Percentiles rank a stretch among this genome's conserved stretches.
phyloP scores from a whole-genome alignment of 2,888 invertebrate genomes.

The Oxyscelio sp. region DNA sequence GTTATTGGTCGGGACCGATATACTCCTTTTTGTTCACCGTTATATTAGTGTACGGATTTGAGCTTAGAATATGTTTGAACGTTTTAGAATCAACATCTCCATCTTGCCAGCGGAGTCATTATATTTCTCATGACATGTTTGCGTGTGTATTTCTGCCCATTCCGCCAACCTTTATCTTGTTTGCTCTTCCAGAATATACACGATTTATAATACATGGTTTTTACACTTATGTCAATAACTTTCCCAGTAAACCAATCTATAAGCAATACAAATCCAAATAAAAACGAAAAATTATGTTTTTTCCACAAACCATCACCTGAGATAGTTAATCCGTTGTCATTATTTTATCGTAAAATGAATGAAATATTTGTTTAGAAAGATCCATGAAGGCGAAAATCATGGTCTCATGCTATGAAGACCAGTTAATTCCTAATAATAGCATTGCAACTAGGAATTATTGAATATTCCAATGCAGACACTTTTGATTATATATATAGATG shows the following conservation, averaged over 20 bases:
- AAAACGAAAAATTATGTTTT: constrained; percentile 55
- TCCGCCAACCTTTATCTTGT: constrained; percentile 51
- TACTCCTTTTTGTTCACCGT: too few species aligned
- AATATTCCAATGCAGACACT: too few species aligned
- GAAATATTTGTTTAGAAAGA: constrained; percentile 74
- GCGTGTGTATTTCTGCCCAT: constrained; percentile 55
- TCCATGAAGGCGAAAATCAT: constrained; percentile 34
- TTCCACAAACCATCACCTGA: constrained; percentile 67
- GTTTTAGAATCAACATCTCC: too few species aligned
- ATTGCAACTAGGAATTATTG: too few species aligned
- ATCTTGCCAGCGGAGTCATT: too few species aligned
- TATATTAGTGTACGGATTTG: too few species aligned
- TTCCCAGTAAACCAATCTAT: too few species aligned
- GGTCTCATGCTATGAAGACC: background rate
- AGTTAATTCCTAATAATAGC: background rate
- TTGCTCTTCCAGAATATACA: constrained; percentile 46
- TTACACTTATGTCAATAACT: constrained; percentile 56
- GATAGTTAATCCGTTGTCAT: constrained; percentile 44
- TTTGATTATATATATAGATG: too few species aligned
- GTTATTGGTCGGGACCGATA: too few species aligned
- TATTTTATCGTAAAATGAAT: constrained; percentile 68
- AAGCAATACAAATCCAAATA: constrained; percentile 10
- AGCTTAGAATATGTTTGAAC: too few species aligned
- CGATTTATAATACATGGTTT: constrained; percentile 65
- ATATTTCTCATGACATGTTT: constrained; percentile 49